phyloP scores from a whole-genome alignment of 2,797 vertebrate genomes.

The Pangasius mekongensis region DNA sequence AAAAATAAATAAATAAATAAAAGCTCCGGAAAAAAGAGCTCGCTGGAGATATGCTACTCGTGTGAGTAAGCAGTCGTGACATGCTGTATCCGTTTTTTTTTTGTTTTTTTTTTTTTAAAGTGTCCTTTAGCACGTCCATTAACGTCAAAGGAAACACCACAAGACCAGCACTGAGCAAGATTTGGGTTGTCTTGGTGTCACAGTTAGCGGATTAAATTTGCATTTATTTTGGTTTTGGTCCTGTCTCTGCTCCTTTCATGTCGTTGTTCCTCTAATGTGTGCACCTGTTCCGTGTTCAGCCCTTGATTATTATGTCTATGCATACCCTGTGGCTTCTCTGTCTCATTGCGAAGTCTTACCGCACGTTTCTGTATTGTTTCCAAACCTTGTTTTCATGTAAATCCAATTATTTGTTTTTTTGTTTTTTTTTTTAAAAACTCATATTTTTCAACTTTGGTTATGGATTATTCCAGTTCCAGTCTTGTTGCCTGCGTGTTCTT shows the following conservation, averaged over 20 bases:
- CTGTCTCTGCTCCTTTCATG: background rate
- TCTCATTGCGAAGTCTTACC: background rate
- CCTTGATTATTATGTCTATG: background rate
- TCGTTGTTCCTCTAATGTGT: background rate
- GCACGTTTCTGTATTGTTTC: background rate
- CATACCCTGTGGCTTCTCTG: background rate
- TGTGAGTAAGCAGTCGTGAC: background rate
- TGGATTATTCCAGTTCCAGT: background rate
- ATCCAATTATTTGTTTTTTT: too few relatives aligned
- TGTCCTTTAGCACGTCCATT: background rate
- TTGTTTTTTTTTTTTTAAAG: background rate
- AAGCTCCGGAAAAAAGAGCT: slow-evolving; percentile 43
- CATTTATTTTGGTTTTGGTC: background rate
- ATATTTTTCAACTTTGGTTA: background rate
- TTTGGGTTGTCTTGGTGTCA: background rate
- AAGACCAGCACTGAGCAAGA: background rate
- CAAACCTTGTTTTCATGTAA: background rate
- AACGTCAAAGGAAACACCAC: background rate
- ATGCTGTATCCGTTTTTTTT: background rate
- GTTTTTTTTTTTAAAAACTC: too few relatives aligned
- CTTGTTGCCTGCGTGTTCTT: background rate
- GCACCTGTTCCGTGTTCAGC: background rate
- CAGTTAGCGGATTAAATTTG: background rate
- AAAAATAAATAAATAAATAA: slow-evolving; percentile 47
- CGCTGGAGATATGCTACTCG: slow-evolving; percentile 6